Evolutionary conservation across 2,888 invertebrate genomes (phyloP).

Genomic region (Eupithecia exiguata): DNA sequence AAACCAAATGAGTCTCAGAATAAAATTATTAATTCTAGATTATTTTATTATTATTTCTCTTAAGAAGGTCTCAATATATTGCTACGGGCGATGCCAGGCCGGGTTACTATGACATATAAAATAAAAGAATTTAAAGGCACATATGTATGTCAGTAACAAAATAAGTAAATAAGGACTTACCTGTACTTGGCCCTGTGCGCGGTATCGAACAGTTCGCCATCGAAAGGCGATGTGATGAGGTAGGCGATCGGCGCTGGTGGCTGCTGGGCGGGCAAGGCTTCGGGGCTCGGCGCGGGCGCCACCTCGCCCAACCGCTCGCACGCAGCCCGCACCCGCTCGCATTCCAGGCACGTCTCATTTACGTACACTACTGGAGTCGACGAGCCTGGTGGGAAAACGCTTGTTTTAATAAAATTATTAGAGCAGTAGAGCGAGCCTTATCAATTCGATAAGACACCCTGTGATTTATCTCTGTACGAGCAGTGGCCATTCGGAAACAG

Average conservation of each 20-base stretch:
- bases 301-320: constrained; percentile 78
- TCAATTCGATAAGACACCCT: not conserved
- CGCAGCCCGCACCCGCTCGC: constrained; percentile 78
- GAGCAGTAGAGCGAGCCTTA: not conserved
- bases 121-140: not conserved
- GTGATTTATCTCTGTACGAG: not conserved
- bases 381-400: constrained; percentile 65
- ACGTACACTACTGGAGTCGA: constrained; percentile 75
- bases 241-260: constrained; percentile 71
- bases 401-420: not conserved
- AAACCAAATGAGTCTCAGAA: not conserved
- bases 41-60: no score
- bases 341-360: constrained; percentile 77
- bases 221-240: constrained; percentile 89
- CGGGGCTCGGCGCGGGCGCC: constrained; percentile 71
- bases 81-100: no score
- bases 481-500: not conserved
- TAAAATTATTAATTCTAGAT: no score
- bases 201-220: constrained; percentile 87
- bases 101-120: not conserved
- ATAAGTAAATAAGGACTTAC: constrained; percentile 47
- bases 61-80: no score
- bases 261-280: constrained; percentile 69
- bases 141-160: not conserved
- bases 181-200: constrained; percentile 84